Evolutionary conservation across 2,113 vertebrate species (phyloP), one percentile per base, ranked within the genome.

Genomic region (Fulmarus glacialis): DNA sequence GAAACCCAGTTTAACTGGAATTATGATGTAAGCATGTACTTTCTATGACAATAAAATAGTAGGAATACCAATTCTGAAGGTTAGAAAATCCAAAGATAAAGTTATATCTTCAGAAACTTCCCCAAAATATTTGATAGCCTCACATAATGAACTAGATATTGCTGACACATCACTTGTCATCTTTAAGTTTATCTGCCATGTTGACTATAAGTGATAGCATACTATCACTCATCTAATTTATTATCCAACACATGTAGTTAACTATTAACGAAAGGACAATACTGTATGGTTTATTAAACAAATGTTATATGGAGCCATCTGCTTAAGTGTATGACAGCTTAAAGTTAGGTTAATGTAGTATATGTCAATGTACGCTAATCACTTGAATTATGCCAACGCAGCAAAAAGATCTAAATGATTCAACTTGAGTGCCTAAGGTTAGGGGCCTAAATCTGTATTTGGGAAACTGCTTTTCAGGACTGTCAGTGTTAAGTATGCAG

Each of bases 361-460:
- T 62, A 91, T 55, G 58, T 77, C 93, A 95, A 91, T 96, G 82
- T 89, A 96, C 95, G 84, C 12, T 94, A 91, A 95, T 93, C 47
- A 66, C 20, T 93, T 96, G 78, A 93, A 93, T 82, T 83, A 94
- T 88, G 67, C 58, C 81, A 94, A 34, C 2, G 3, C 58, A 96
- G 91, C 87, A 87, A 84, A 92, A 87, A 80, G 40, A 79, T 50
- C 15, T 5, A 72, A 75, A 85, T 62, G 6, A 80, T 89, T 87
- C 58, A 80, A 34, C 14, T 67, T n/a, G 13, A 81, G 47, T 79
- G 38, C 17, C 36, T 84, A 53, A 93, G 74, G 53, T 93, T 89
- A 80, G 36, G 21, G 34, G 30, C 56, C 52, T 53, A 92, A 82
- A 72, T 79, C 42, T 78, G 22, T 79, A 60, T 81, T 75, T 82